A percentile compares a stretch with the other conserved stretches of the same genome.
Conservation (phyloP, 2,888 invertebrate genomes). For the Perizoma flavofasciatum region DNA sequence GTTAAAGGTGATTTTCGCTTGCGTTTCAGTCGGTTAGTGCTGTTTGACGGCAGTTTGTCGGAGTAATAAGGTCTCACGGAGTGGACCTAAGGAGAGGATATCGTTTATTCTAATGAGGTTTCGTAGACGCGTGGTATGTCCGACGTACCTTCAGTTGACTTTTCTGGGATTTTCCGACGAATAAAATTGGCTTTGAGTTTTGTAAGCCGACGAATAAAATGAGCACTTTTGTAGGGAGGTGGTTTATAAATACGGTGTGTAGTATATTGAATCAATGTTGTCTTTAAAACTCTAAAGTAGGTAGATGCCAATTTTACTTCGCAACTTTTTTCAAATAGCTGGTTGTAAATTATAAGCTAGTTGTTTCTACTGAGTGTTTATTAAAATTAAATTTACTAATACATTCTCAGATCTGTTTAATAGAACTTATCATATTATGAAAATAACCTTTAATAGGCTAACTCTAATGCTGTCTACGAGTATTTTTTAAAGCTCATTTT, state of each 20-base stretch:
- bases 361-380: background rate
- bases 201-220: too few relatives aligned
- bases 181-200: constrained; percentile 34
- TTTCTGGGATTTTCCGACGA: constrained; percentile 40
- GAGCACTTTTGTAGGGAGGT: too few relatives aligned
- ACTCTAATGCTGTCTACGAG: constrained; percentile 2
- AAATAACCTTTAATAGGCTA: constrained; percentile 12
- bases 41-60: constrained; percentile 82
- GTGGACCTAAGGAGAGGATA: constrained; percentile 83
- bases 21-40: constrained; percentile 51
- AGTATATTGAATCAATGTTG: background rate
- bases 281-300: too few relatives aligned
- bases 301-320: background rate
- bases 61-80: constrained; percentile 81
- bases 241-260: background rate
- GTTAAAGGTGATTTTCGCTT: constrained; percentile 47
- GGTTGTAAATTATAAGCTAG: background rate
- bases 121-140: constrained; percentile 61
- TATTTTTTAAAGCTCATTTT: constrained; percentile 12
- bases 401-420: background rate
- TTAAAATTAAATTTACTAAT: background rate
- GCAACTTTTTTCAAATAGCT: background rate
- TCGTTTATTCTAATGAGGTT: constrained; percentile 84
- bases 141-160: constrained; percentile 49
- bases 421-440: constrained; percentile 16